Percentiles rank a stretch among this genome's conserved stretches.
Evolutionary conservation across 2,797 vertebrate species (phyloP).

Genomic region (Malacoctenus gilli): DNA sequence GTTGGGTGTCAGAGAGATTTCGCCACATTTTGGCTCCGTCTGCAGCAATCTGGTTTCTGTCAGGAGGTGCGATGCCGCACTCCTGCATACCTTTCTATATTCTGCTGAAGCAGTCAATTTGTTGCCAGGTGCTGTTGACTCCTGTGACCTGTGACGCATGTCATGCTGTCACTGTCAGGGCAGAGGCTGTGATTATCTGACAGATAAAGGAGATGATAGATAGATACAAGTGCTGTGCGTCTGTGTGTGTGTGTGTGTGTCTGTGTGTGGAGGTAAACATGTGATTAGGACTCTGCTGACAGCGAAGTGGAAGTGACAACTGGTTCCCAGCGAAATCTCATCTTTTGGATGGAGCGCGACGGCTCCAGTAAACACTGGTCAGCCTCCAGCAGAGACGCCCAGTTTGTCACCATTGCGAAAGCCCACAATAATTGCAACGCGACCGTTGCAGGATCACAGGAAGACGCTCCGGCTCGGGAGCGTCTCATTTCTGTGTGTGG

Average conservation of each 20-base stretch:
- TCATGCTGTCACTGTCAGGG: slow-evolving; percentile 18
- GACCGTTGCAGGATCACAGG: no score
- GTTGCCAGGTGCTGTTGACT: slow-evolving; percentile 9
- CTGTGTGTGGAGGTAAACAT: no score
- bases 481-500: neutral
- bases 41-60: slow-evolving; percentile 14
- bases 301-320: no score
- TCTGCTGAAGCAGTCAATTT: slow-evolving; percentile 19
- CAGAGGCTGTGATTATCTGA: slow-evolving; percentile 12
- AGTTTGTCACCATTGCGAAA: no score
- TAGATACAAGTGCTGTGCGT: slow-evolving; percentile 8
- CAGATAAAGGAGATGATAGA: slow-evolving; percentile 20
- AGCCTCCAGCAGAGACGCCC: neutral
- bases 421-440: no score
- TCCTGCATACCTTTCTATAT: slow-evolving; percentile 14
- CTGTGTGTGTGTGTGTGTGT: neutral
- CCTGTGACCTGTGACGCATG: slow-evolving; percentile 20
- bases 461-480: no score
- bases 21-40: slow-evolving; percentile 5
- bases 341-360: neutral
- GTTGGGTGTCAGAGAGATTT: slow-evolving; percentile 5
- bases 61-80: slow-evolving; percentile 10
- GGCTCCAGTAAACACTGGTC: neutral
- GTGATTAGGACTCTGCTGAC: no score
- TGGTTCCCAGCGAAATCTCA: no score